These are phyloP conservation scores for Philaenus spumarius DNA, from an alignment of 1,140 invertebrate species.

Conservation along the genomic window DNA sequence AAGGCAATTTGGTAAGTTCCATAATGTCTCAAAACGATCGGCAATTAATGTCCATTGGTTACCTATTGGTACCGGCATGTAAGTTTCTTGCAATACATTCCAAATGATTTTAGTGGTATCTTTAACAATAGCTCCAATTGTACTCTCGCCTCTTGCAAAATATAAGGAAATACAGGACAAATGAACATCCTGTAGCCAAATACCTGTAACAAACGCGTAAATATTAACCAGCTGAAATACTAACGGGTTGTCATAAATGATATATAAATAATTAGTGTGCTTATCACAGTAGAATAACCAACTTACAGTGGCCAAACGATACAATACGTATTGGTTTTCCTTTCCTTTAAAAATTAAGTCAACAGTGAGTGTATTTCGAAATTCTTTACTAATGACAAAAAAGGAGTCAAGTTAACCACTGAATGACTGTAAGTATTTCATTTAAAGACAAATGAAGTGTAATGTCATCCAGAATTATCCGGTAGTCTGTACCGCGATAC, in stretches of 20 bases:
- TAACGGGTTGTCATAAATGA: neutral
- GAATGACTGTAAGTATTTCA: no score
- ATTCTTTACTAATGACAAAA: no score
- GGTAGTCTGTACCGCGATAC: no score
- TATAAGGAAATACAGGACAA: neutral
- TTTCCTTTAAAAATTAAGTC: no score
- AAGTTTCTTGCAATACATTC: conserved; percentile 7
- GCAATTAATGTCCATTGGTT: conserved; percentile 30
- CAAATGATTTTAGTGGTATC: conserved; percentile 18
- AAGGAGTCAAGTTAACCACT: no score
- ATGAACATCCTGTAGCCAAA: conserved; percentile 8
- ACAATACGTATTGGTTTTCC: no score
- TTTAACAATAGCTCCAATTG: conserved; percentile 12
- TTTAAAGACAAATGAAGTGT: no score
- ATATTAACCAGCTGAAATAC: neutral
- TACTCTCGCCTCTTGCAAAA: neutral
- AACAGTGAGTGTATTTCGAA: no score
- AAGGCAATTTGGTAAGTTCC: conserved; percentile 38
- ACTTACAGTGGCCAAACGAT: no score
- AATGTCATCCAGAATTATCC: no score
- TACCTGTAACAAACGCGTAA: conserved; percentile 1
- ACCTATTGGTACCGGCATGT: conserved; percentile 18
- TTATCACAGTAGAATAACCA: no score
- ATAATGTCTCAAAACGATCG: conserved; percentile 20
- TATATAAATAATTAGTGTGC: neutral